Base-by-base conservation (phyloP, 2,888 invertebrate genomes). In the Lysandra bellargus region DNA sequence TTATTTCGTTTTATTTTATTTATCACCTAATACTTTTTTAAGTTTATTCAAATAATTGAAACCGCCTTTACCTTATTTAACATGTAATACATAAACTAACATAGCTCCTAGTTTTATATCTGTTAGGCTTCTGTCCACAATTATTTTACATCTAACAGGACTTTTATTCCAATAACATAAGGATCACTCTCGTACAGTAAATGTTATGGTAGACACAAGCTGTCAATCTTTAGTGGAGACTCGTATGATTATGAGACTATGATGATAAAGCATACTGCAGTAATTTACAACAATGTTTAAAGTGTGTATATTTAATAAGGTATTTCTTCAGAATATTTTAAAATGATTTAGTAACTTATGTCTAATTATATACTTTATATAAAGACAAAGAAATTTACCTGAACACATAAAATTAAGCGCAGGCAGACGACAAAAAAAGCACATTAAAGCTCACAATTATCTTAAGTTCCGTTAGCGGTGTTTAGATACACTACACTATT, bases 391-490 rank as follows among this genome's bases (percentile, higher is more conserved):
- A 57, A 64, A 37, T 69, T 37, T 33, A 69, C 69, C 69, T 69
- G 69, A 69, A 69, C 69, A 14, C 33, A 69, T 37, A 12, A 30
- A 69, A 61, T 23, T 61, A n/a, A 69, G 12, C 64, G 4, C 64
- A 30, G 64, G 14, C 33, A 17, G 9, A 69, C 69, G 69, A 69
- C 69, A 69, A 69, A 69, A 69, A 69, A 69, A 69, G 33, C 33
- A 33, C 69, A 69, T 69, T 69, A 69, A 30, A 69, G 14, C 5
- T 69, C 33, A 33, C 69, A 33, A 37, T 69, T 69, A 69, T 69
- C 37, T 69, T 37, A 12, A 12, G 33, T 33, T 69, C 37, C 69
- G 69, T 37, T 33, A 69, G 12, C 33, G 33, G 69, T 64, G 4
- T 12, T 30, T 64, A 30, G 64, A 30, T 61, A 17, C 57, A 61